phyloP scores from a whole-genome alignment of 2,113 vertebrate genomes.

The Dromaius novaehollandiae region DNA sequence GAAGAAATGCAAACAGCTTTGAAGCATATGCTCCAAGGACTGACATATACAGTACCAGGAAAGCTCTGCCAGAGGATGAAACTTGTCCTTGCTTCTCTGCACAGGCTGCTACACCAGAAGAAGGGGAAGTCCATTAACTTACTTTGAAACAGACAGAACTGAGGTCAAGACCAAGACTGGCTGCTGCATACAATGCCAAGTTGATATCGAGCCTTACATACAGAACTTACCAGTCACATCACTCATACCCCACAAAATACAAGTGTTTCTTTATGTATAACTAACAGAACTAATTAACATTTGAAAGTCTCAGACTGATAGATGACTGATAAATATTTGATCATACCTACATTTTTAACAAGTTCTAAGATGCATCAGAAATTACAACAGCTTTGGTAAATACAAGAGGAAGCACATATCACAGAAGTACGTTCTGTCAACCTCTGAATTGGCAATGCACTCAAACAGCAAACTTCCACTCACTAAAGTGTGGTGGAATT shows the following conservation, averaged over 20 bases:
- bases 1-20: neutral
- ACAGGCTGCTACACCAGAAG: neutral
- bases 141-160: neutral
- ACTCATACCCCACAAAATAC: neutral
- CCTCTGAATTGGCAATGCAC: neutral
- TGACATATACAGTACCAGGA: neutral
- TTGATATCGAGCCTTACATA: neutral
- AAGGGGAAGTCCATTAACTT: neutral
- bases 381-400: neutral
- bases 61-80: neutral
- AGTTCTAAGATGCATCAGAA: neutral
- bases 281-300: neutral
- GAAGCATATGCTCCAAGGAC: neutral
- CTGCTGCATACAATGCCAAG: neutral
- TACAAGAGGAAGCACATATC: neutral
- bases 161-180: neutral
- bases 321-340: neutral
- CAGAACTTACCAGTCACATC: neutral
- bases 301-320: neutral
- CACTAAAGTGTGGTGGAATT: neutral
- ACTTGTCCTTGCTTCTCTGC: neutral
- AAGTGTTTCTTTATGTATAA: neutral
- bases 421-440: neutral
- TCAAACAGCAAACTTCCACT: neutral
- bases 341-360: neutral